A percentile compares a stretch with the other conserved stretches of the same genome.
These are phyloP conservation scores for Tenebrosternarchus preto DNA, from an alignment of 2,113 vertebrate species.

Conservation along the genomic window DNA sequence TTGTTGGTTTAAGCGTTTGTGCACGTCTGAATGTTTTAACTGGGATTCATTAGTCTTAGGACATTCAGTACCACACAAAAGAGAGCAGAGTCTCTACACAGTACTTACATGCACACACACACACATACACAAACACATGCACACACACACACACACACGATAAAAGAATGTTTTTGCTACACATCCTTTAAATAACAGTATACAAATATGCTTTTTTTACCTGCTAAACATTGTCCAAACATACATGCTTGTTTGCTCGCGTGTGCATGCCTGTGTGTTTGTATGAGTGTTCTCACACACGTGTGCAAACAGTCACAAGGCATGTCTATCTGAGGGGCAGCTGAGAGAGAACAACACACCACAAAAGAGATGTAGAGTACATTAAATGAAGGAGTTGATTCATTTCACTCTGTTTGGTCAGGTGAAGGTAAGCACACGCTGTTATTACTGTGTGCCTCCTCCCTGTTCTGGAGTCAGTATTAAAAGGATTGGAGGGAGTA, in stretches of 20 bases:
- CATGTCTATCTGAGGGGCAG: neutral
- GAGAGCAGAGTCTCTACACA: neutral
- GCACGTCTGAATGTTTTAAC: neutral
- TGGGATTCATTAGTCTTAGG: neutral
- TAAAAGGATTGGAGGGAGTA: neutral
- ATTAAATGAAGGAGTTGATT: neutral
- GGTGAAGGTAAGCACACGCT: neutral
- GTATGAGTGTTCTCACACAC: neutral
- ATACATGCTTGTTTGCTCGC: neutral
- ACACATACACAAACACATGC: neutral
- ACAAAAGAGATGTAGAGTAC: neutral
- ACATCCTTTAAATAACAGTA: too few relatives aligned
- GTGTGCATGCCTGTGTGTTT: neutral
- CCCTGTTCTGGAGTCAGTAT: too few relatives aligned
- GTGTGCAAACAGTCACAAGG: slow-evolving; percentile 37
- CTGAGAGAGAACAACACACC: neutral
- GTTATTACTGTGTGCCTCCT: too few relatives aligned
- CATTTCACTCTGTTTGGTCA: neutral
- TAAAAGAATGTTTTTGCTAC: too few relatives aligned
- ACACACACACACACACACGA: neutral
- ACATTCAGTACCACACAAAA: neutral
- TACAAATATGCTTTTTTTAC: neutral
- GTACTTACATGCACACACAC: neutral
- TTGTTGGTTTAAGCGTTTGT: neutral
- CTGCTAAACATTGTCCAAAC: neutral